Evolutionary conservation across 2,113 vertebrate genomes (phyloP), one percentile per base, ranked within the genome.

Genomic region (Phaethon lepturus): DNA sequence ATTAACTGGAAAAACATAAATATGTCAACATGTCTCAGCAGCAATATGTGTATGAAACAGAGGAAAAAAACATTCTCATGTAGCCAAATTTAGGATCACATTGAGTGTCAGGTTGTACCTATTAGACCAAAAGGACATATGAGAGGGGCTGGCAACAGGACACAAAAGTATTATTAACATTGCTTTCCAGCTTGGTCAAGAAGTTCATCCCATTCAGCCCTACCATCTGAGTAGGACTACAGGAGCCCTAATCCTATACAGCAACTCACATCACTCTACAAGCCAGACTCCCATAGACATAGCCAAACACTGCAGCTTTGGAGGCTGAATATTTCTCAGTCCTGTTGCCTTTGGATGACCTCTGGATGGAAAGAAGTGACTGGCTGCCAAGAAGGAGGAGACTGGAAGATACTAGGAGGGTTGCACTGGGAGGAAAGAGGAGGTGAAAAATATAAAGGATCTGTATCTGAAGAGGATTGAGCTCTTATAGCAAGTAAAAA

Each of bases 1-100:
- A 64, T 55, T 62, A 63, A 17, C 18, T 23, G 13, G 13, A 11
- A 75, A 90, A 92, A 17, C 11, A 62, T 5, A 40, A 80, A 8
- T 33, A 47, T 60, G 23, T 53, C 17, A 73, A 33, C 11, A 23
- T 58, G 42, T 28, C 28, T 55, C 53, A 40, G 13, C 23, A 86
- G 24, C 0, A 0, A 33, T 29, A 60, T 6, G 5, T 38, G 2
- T 25, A 53, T 18, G 45, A 94, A 59, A 12, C 9, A 58, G n/a
- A 74, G 26, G 26, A 11, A 63, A 71, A 55, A 80, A 40, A 6
- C 1, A 2, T 35, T 86, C 11, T 13, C 17, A 35, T 5, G 4
- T 12, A 45, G 19, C 23, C 13, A 77, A 69, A 83, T 64, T 53
- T 58, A 86, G n/a, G 28, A 62, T n/a, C 35, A 31, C 5, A 7